A percentile compares a stretch with the other conserved stretches of the same genome.
These are phyloP conservation scores for Chironomus tepperi DNA, from an alignment of 1,140 invertebrate genomes.

Conservation along the genomic window DNA sequence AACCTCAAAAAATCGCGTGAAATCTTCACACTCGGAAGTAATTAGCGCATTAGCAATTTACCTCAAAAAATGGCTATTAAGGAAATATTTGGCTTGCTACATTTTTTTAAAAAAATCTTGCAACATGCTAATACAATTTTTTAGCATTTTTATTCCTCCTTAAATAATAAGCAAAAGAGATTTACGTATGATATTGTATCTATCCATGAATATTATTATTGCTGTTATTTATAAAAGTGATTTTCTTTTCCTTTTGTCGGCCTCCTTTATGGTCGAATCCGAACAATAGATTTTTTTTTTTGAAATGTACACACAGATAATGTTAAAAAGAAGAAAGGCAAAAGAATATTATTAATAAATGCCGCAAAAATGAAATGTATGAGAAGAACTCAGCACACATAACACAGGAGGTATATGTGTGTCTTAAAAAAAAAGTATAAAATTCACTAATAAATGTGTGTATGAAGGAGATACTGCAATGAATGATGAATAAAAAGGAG, in stretches of 20 bases:
- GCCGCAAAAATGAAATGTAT: not conserved
- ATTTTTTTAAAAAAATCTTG: no score
- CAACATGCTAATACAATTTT: no score
- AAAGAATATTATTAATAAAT: not conserved
- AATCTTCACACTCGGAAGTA: no score
- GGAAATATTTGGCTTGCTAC: no score
- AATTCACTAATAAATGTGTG: not conserved
- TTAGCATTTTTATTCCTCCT: no score
- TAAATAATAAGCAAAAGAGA: no score
- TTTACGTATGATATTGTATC: no score
- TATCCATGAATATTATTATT: not conserved
- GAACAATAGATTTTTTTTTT: conserved; percentile 5
- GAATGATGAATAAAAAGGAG: not conserved
- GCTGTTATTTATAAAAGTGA: conserved; percentile 21
- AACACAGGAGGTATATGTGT: not conserved
- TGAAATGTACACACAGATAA: conserved; percentile 18
- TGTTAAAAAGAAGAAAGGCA: not conserved
- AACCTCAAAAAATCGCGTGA: no score
- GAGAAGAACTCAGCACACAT: no score
- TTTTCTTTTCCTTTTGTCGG: conserved; percentile 20
- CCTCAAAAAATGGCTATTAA: no score
- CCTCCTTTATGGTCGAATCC: conserved; percentile 7
- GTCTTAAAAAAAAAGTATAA: not conserved
- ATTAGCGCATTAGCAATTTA: no score
- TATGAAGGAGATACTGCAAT: not conserved